Conservation (phyloP, 2,888 invertebrate species). For the Nezara viridula region DNA sequence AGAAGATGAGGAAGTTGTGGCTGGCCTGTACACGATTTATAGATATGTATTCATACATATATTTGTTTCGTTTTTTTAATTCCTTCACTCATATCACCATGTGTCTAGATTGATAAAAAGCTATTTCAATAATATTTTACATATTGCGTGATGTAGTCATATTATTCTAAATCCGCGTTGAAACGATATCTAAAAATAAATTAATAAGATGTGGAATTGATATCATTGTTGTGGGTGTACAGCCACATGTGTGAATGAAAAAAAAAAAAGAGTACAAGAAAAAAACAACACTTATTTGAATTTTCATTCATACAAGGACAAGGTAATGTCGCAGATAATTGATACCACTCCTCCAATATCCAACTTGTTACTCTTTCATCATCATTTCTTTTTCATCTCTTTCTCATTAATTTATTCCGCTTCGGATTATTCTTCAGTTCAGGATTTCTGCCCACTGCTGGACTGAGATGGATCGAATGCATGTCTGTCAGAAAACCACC, state of each 20-base stretch:
- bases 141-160: not conserved
- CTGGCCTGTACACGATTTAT: too few species aligned
- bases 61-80: too few species aligned
- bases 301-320: not conserved
- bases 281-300: not conserved
- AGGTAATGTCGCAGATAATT: not conserved
- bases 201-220: not conserved
- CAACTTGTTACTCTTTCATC: not conserved
- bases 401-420: not conserved
- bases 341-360: not conserved
- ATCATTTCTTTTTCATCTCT: not conserved
- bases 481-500: not conserved
- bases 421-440: not conserved
- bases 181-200: not conserved
- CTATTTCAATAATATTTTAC: not conserved
- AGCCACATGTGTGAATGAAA: not conserved
- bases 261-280: not conserved
- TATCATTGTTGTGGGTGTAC: constrained; percentile 7
- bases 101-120: not conserved
- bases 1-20: too few species aligned
- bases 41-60: too few species aligned
- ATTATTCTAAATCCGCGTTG: not conserved
- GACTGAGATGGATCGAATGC: not conserved
- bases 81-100: too few species aligned
- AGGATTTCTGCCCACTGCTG: not conserved